Base-by-base conservation (phyloP, 2,113 vertebrate genomes). In the Leucosticte australis region DNA sequence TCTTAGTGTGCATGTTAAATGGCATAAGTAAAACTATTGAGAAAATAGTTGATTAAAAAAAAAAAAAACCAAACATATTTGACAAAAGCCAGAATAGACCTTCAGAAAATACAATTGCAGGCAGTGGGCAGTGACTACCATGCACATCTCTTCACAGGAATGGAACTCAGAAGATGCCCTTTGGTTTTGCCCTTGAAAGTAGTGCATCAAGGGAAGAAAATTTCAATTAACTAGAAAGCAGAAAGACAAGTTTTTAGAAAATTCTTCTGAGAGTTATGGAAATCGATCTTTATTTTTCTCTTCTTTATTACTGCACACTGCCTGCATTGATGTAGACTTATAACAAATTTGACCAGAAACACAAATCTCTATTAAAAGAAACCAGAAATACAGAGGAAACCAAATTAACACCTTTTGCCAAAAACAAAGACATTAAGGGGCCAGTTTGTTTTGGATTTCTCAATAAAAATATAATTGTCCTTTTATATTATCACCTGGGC, bases 151-250 rank as follows among this genome's bases (percentile, higher is more conserved):
- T 55, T 10, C 2, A 1, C 1, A 21, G 21, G 30, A 90, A 63
- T 39, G 3, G 5, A 89, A 56, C 16, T 24, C 79, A 90, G 63
- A 73, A 87, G 46, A 73, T 26, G 11, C 19, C 42, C 33, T 90
- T 76, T 50, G 19, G 6, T 80, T 90, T 93, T 88, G 67, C 10
- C 78, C 92, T 93, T 92, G 83, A 94, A 94, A 81, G 30, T 15
- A 50, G 3, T 62, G 53, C 82, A n/a, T 89, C 59, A 74, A 59
- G 55, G 44, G 67, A 89, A 92, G 35, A 55, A 94, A 87, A 81
- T 78, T 83, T 89, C 89, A 93, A 89, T 90, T 90, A 89, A 46
- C 22, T 77, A n/a, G 33, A 56, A 90, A 78, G 46, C 4, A 88
- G 73, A 90, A 70, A 53, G 33, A 50, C 9, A 77, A 63, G 31